A percentile compares a stretch with the other conserved stretches of the same genome.
phyloP scores from a whole-genome alignment of 2,888 invertebrate genomes.

The Synanthedon myopaeformis region DNA sequence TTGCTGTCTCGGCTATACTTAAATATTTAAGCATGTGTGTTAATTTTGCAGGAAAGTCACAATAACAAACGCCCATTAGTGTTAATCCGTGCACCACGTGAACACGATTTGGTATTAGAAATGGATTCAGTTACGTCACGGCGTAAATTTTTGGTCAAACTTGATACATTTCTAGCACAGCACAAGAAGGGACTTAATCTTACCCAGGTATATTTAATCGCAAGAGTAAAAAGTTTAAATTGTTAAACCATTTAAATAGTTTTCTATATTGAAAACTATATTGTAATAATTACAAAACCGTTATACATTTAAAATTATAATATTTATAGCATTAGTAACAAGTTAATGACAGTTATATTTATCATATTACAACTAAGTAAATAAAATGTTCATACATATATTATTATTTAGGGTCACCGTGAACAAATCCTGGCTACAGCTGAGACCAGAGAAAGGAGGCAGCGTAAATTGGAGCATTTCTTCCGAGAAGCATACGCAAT shows the following conservation, averaged over 20 bases:
- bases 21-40: neutral
- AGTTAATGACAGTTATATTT: no score
- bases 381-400: neutral
- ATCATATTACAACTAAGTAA: neutral
- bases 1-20: neutral
- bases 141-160: constrained; percentile 87
- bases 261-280: neutral
- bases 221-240: no score
- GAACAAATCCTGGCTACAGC: constrained; percentile 91
- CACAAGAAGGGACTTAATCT: constrained; percentile 86
- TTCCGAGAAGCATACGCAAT: constrained; percentile 96
- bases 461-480: constrained; percentile 93
- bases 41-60: constrained; percentile 69
- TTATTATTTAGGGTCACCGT: constrained; percentile 70
- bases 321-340: no score
- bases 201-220: constrained; percentile 63
- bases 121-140: constrained; percentile 84
- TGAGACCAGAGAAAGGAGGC: constrained; percentile 93
- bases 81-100: constrained; percentile 83
- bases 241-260: no score
- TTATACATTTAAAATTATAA: neutral
- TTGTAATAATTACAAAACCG: neutral
- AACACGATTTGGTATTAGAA: constrained; percentile 93
- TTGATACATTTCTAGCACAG: constrained; percentile 85
- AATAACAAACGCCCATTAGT: constrained; percentile 85